Base-by-base conservation (phyloP, 2,888 invertebrate species). In the Eupithecia vulgata region DNA sequence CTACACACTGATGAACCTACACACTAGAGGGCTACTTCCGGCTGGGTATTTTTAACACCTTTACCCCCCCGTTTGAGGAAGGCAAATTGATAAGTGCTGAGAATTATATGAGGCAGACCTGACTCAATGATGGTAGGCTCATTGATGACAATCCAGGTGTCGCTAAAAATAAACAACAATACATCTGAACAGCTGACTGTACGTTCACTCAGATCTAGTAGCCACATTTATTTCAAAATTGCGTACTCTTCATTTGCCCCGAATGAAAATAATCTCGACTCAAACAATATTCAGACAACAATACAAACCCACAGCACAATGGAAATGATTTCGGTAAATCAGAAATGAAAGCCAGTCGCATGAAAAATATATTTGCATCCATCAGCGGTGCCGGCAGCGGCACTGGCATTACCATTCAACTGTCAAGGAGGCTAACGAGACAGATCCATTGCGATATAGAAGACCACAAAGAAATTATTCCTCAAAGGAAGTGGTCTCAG, bases 401-500 rank as follows among this genome's bases (percentile, higher is more conserved):
- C 40, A 30, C 34, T 34, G 52, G 34, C 25, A 59, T 68, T 57
- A 17, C 40, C n/a, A 68, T 37, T 30, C 59, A 37, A 59, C 17
- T 30, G 37, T 12, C 57, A 57, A 57, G 15, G 48, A 40, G 30
- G 13, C 15, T 59, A 68, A 30, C 65, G 65, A 65, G 65, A 15
- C 17, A 34, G 34, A 61, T 34, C 61, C 15, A 61, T 37, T 45
- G 15, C 57, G 68, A 45, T 64, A 68, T 52, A 21, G 70, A 75
- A 78, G 72, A 74, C 68, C 75, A 78, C 78, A 79, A 81, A 82
- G 79, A 81, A 82, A 84, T 82, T 78, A 84, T 80, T 78, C 73
- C 73, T 77, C 81, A 80, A 85, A 82, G 82, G 81, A 82, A 84
- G 79, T 80, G 75, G 73, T 78, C 73, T 78, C 61, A 71, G 73